These are phyloP conservation scores for Vireo griseus DNA, from an alignment of 2,797 vertebrate genomes.

Conservation along the genomic window DNA sequence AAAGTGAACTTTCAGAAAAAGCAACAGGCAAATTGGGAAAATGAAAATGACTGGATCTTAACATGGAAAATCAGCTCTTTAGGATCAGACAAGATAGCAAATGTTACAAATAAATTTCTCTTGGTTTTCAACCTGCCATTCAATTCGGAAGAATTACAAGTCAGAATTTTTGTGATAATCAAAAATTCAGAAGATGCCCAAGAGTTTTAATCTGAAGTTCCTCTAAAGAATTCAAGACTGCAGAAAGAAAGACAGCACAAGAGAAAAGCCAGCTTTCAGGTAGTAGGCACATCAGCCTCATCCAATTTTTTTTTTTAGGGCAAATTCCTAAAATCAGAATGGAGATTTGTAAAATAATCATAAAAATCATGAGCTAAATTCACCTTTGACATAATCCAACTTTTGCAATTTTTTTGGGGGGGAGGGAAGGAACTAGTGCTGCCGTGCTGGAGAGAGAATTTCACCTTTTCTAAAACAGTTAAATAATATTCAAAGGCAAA, in stretches of 20 bases:
- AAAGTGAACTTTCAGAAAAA: background rate
- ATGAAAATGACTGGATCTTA: background rate
- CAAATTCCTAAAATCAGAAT: background rate
- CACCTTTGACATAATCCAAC: background rate
- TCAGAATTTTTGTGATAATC: background rate
- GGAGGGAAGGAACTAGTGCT: background rate
- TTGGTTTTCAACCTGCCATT: background rate
- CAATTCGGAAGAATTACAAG: background rate
- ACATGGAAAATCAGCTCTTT: background rate
- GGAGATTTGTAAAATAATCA: background rate
- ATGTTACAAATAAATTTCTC: background rate
- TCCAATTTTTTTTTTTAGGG: background rate
- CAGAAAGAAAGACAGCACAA: background rate
- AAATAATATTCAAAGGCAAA: background rate
- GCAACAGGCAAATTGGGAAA: background rate
- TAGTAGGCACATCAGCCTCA: rapidly evolving
- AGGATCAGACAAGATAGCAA: background rate
- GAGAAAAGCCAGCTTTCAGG: background rate
- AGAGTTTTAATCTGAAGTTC: background rate
- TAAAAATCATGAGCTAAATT: background rate
- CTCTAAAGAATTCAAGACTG: background rate
- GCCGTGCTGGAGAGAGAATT: background rate
- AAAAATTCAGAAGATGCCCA: background rate
- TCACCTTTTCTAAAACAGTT: background rate
- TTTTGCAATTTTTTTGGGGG: background rate